Evolutionary conservation across 2,113 vertebrate species (phyloP).

Genomic region (Dolichotis patagonum): DNA sequence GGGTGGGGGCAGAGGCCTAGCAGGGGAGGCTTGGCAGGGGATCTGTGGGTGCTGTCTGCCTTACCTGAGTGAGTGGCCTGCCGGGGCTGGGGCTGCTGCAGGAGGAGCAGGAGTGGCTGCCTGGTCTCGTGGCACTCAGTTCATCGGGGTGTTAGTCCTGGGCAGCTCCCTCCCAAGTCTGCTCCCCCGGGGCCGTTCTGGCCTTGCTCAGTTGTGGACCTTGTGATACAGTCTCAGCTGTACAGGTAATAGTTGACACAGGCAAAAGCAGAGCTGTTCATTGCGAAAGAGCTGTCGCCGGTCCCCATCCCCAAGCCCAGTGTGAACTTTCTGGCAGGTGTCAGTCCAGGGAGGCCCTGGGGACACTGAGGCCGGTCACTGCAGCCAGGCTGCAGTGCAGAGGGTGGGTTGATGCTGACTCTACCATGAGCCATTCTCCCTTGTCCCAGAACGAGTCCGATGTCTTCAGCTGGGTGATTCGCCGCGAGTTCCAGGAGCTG

Average conservation of each 20-base stretch:
- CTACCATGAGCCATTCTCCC: not conserved
- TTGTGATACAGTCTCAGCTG: not conserved
- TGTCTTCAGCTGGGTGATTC: slow-evolving; percentile 91
- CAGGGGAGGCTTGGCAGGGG: not conserved
- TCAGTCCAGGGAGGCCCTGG: not conserved
- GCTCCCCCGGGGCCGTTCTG: not conserved
- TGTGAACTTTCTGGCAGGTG: not conserved
- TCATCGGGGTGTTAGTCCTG: not conserved
- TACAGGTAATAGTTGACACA: not conserved
- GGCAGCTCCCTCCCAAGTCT: not conserved
- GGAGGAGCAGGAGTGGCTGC: not conserved
- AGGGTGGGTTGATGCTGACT: not conserved
- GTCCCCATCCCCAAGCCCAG: too few relatives aligned
- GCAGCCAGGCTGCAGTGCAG: not conserved
- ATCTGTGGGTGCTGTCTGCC: not conserved
- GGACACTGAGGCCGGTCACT: not conserved
- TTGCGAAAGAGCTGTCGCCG: not conserved
- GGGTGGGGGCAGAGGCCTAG: not conserved
- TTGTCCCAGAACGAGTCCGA: slow-evolving; percentile 89
- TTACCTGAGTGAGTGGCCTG: not conserved
- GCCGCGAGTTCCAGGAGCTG: slow-evolving; percentile 91
- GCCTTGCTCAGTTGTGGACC: not conserved
- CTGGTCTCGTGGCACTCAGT: not conserved
- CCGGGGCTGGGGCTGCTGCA: not conserved
- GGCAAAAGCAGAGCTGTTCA: not conserved